phyloP scores from a whole-genome alignment of 2,888 invertebrate species.

The Yponomeuta plumbellus region DNA sequence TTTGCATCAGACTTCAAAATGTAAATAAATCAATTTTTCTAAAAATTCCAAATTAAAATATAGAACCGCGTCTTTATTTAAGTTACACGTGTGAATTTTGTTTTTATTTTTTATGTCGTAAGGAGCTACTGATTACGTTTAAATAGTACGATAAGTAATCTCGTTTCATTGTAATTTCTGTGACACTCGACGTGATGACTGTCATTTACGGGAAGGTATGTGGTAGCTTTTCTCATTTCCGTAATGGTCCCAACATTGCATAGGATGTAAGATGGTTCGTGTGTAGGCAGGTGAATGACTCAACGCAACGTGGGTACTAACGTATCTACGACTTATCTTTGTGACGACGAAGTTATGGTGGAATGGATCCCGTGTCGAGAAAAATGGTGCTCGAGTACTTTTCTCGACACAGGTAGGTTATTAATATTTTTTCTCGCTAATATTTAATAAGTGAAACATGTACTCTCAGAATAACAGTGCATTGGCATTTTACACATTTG shows the following conservation, averaged over 20 bases:
- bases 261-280: background rate
- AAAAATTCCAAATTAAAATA: too few species aligned
- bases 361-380: background rate
- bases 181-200: background rate
- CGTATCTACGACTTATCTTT: background rate
- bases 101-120: too few species aligned
- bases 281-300: background rate
- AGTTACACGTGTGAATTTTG: too few species aligned
- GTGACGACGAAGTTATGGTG: background rate
- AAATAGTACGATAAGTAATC: too few species aligned
- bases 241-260: background rate
- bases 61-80: too few species aligned
- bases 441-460: background rate
- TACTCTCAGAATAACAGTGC: background rate
- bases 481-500: slow-evolving; percentile 2
- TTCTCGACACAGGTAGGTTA: background rate
- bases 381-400: background rate
- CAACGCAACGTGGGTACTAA: background rate
- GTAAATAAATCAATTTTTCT: too few species aligned
- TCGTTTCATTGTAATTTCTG: background rate
- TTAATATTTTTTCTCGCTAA: slow-evolving; percentile 4
- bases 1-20: too few species aligned
- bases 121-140: too few species aligned
- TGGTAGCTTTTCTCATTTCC: background rate
- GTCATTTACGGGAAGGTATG: background rate